These are phyloP conservation scores for Drosophila flavopinicola DNA, from an alignment of 2,888 invertebrate genomes.

Conservation along the genomic window DNA sequence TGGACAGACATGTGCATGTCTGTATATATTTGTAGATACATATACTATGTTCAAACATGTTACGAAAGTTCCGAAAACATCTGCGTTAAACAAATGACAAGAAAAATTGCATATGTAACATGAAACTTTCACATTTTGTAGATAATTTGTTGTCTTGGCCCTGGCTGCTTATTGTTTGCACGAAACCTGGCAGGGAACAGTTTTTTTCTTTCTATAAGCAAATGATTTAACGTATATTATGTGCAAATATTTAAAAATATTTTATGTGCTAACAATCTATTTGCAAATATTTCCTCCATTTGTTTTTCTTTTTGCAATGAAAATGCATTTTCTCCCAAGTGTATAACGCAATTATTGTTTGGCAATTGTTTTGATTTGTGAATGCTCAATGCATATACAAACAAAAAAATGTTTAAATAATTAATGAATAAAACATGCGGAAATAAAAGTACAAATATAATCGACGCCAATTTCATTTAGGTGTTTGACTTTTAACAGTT, in stretches of 20 bases:
- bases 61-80: constrained; percentile 57
- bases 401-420: constrained; percentile 2
- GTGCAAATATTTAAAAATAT: neutral
- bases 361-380: constrained; percentile 4
- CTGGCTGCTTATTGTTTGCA: neutral
- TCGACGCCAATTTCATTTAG: too few relatives aligned
- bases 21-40: constrained; percentile 5
- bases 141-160: constrained; percentile 28
- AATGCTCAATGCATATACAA: constrained; percentile 9
- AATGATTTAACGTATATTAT: too few relatives aligned
- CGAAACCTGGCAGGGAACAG: constrained; percentile 5
- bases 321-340: constrained; percentile 2
- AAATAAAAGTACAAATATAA: neutral
- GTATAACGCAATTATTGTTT: neutral
- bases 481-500: too few relatives aligned
- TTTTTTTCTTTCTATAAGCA: neutral
- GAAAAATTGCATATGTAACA: constrained; percentile 67
- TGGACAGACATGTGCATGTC: constrained; percentile 33
- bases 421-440: constrained; percentile 1
- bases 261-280: neutral
- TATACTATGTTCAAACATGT: constrained; percentile 27
- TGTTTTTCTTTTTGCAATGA: neutral
- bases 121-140: constrained; percentile 47
- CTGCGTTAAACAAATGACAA: constrained; percentile 56
- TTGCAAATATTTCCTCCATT: neutral